These are phyloP conservation scores for Ivindomyrus marchei DNA, from an alignment of 2,113 vertebrate genomes.

Conservation along the genomic window DNA sequence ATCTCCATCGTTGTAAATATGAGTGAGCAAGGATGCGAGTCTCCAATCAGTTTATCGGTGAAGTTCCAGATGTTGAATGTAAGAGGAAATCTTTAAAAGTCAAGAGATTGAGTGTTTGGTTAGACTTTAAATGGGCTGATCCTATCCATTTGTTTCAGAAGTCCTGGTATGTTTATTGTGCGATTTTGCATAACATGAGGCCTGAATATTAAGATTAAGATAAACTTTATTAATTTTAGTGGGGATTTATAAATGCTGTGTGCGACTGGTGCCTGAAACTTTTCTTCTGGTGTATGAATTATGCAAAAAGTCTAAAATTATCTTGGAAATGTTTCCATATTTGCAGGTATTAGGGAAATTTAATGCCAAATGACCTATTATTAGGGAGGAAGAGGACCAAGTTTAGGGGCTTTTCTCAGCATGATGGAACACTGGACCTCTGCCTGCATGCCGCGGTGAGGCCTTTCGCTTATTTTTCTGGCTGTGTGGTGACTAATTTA, in stretches of 20 bases:
- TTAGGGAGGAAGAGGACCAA: background rate
- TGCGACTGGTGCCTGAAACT: conserved; percentile 12
- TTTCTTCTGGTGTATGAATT: conserved; percentile 36
- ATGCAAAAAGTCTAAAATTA: conserved; percentile 26
- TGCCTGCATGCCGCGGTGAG: background rate
- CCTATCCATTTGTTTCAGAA: background rate
- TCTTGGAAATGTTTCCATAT: conserved; percentile 38
- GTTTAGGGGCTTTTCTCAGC: conserved; percentile 14
- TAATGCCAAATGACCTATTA: conserved; percentile 27
- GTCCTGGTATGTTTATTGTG: background rate
- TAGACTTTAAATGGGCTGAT: background rate
- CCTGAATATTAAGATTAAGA: background rate
- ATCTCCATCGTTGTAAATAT: background rate
- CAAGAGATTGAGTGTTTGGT: background rate
- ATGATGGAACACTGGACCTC: background rate
- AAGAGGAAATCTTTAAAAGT: background rate
- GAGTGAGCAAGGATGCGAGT: background rate
- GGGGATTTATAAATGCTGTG: conserved; percentile 21
- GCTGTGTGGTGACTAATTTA: background rate
- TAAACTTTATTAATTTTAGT: background rate
- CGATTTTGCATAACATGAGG: background rate
- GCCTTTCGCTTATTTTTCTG: background rate
- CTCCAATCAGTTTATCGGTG: background rate
- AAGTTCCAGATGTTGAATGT: background rate
- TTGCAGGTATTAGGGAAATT: conserved; percentile 20